A percentile compares a stretch with the other conserved stretches of the same genome.
Conservation (phyloP, 2,797 vertebrate species). For the Erpetoichthys calabaricus region DNA sequence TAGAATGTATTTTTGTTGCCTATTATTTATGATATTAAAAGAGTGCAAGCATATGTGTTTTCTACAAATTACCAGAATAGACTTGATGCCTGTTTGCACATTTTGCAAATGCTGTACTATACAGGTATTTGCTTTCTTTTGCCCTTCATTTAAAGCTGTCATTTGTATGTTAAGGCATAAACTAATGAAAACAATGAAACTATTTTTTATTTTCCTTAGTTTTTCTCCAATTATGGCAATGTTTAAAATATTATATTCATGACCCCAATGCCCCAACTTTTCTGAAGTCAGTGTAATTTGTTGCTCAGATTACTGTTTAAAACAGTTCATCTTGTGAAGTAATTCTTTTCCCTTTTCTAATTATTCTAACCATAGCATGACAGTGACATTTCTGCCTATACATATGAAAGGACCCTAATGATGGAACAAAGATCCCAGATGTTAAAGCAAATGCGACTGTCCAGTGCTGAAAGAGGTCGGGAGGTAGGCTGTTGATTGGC, state of each 20-base stretch:
- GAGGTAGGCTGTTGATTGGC: constrained; percentile 52
- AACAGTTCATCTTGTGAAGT: background rate
- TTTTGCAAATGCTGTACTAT: too few relatives aligned
- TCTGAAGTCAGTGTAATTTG: background rate
- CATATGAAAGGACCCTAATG: constrained; percentile 92
- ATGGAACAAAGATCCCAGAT: constrained; percentile 98
- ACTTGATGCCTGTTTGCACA: too few relatives aligned
- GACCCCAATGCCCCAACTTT: background rate
- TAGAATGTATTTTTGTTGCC: too few relatives aligned
- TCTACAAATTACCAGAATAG: too few relatives aligned
- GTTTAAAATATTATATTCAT: constrained; percentile 10
- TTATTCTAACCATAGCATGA: constrained; percentile 53
- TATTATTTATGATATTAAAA: too few relatives aligned
- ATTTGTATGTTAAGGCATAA: too few relatives aligned
- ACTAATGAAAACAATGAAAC: too few relatives aligned
- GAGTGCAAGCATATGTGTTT: too few relatives aligned
- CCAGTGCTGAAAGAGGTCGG: constrained; percentile 78
- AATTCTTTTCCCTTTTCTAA: background rate
- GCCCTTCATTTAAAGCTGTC: too few relatives aligned
- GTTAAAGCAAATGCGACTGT: constrained; percentile 90
- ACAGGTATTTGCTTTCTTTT: too few relatives aligned
- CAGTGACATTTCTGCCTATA: constrained; percentile 94
- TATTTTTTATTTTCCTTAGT: background rate
- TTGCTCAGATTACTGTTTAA: background rate
- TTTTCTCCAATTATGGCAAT: background rate